A percentile compares a stretch with the other conserved stretches of the same genome.
These are phyloP conservation scores for Alitta virens DNA, from an alignment of 2,888 invertebrate species.

Conservation along the genomic window DNA sequence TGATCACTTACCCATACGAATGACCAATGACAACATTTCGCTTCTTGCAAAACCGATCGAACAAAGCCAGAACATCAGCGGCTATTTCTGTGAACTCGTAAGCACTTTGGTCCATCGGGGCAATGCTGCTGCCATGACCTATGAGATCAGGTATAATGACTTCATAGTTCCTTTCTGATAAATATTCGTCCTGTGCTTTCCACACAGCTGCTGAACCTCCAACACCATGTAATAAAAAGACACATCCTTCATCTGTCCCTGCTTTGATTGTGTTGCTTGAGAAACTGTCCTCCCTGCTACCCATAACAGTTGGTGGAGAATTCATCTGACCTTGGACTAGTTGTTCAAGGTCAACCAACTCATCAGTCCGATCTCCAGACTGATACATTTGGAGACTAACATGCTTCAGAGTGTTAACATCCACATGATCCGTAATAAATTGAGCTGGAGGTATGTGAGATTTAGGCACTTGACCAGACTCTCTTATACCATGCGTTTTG, in stretches of 20 bases:
- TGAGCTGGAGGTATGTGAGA: no score
- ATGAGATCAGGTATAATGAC: slow-evolving; percentile 68
- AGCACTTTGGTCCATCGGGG: slow-evolving; percentile 61
- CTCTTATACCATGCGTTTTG: no score
- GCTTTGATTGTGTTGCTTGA: neutral
- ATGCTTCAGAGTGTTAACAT: no score
- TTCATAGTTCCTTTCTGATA: slow-evolving; percentile 64
- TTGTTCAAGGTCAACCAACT: no score
- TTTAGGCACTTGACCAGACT: no score
- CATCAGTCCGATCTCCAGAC: no score
- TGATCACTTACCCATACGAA: slow-evolving; percentile 65
- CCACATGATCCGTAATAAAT: no score
- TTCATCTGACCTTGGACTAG: neutral
- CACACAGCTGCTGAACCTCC: slow-evolving; percentile 68
- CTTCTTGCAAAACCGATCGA: slow-evolving; percentile 65
- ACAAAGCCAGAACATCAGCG: slow-evolving; percentile 63
- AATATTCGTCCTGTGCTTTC: slow-evolving; percentile 64
- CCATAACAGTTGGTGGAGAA: neutral
- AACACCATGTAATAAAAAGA: slow-evolving; percentile 70
- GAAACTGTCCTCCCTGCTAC: neutral
- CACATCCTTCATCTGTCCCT: slow-evolving; percentile 5
- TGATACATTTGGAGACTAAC: no score
- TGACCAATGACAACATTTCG: slow-evolving; percentile 68
- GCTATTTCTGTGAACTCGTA: slow-evolving; percentile 66
- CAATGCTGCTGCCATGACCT: slow-evolving; percentile 69